Conservation (phyloP, 2,888 invertebrate genomes). For the Drosophila rubida region DNA sequence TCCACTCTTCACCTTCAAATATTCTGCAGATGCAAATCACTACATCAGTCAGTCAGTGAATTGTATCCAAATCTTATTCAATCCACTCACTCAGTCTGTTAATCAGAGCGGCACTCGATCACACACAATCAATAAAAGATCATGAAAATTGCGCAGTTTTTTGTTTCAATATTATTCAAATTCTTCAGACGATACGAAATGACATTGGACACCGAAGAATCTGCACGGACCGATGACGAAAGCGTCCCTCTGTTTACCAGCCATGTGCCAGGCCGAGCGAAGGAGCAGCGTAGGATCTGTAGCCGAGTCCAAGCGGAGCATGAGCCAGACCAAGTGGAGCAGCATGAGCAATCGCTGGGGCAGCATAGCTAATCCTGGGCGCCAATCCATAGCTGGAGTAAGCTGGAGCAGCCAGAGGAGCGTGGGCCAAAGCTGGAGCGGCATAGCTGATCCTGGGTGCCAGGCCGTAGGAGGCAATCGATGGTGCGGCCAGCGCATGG, state of each 20-base stretch:
- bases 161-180: conserved; percentile 14
- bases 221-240: not conserved
- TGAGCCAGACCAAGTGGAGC: conserved; percentile 52
- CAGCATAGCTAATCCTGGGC: conserved; percentile 60
- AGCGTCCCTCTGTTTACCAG: conserved; percentile 66
- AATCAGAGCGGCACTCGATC: not conserved
- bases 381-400: conserved; percentile 33
- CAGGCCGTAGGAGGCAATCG: conserved; percentile 67
- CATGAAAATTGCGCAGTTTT: conserved; percentile 9
- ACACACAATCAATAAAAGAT: not conserved
- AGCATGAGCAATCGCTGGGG: conserved; percentile 64
- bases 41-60: too few species aligned
- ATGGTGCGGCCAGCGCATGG: conserved; percentile 56
- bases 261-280: conserved; percentile 83
- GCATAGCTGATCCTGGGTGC: conserved; percentile 62
- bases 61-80: too few species aligned
- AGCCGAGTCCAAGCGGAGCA: conserved; percentile 51
- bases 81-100: not conserved
- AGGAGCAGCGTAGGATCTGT: conserved; percentile 79
- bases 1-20: too few species aligned
- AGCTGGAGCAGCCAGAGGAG: conserved; percentile 60
- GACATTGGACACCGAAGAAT: conserved; percentile 19
- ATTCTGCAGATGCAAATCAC: too few species aligned
- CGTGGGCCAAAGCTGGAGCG: conserved; percentile 36
- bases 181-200: conserved; percentile 38